A percentile compares a stretch with the other conserved stretches of the same genome.
phyloP scores from a whole-genome alignment of 2,888 invertebrate species.

The Caenorhabditis auriculariae region DNA sequence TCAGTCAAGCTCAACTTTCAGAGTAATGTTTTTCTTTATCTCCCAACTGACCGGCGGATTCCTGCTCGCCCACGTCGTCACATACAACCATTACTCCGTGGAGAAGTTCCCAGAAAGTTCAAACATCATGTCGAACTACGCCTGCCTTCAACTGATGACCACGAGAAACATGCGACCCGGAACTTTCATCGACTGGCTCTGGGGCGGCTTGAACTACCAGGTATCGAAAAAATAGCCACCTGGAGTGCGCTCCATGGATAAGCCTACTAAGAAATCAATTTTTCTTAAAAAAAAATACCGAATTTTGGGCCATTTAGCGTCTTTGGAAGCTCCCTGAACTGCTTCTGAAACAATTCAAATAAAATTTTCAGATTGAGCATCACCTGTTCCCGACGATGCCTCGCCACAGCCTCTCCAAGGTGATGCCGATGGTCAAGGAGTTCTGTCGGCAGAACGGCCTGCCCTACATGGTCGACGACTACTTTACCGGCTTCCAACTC shows the following conservation, averaged over 20 bases:
- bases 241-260: too few species aligned
- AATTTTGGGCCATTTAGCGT: background rate
- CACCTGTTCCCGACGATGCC: constrained; percentile 62
- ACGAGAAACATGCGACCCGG: constrained; percentile 59
- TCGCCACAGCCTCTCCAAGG: constrained; percentile 54
- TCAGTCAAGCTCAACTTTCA: constrained; percentile 5
- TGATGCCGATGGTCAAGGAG: constrained; percentile 59
- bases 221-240: constrained; percentile 10
- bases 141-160: constrained; percentile 60
- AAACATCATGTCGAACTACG: constrained; percentile 56
- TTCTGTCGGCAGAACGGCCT: constrained; percentile 56
- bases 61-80: constrained; percentile 60
- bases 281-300: too few species aligned
- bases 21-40: constrained; percentile 40
- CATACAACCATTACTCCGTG: constrained; percentile 61
- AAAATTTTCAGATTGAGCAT: constrained; percentile 52
- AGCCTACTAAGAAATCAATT: too few species aligned
- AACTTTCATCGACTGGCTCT: constrained; percentile 57
- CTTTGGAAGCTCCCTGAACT: background rate
- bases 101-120: constrained; percentile 60
- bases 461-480: constrained; percentile 63
- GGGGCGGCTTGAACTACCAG: constrained; percentile 61
- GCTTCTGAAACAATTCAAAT: background rate
- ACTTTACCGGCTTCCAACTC: constrained; percentile 57
- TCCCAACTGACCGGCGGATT: constrained; percentile 59